phyloP scores from a whole-genome alignment of 1,140 invertebrate genomes.

The Heterodera schachtii region DNA sequence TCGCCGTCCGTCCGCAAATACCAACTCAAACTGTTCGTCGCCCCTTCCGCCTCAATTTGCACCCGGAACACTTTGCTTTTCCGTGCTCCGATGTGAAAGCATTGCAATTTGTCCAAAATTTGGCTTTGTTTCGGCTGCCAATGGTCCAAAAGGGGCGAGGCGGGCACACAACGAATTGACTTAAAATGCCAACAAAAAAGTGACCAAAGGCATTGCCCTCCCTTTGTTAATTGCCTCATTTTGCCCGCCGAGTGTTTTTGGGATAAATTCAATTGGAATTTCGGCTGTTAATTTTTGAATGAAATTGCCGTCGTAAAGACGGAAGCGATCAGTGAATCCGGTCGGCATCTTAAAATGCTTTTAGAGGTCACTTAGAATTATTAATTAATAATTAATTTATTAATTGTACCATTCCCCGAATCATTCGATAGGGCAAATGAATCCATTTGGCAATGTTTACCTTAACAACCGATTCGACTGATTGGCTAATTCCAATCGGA shows the following conservation, averaged over 20 bases:
- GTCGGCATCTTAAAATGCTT: slow-evolving; percentile 51
- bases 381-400: not conserved
- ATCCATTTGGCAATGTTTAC: slow-evolving; percentile 65
- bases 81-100: slow-evolving; percentile 51
- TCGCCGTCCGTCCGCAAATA: slow-evolving; percentile 64
- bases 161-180: slow-evolving; percentile 58
- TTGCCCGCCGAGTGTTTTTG: slow-evolving; percentile 54
- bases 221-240: slow-evolving; percentile 44
- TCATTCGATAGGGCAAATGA: slow-evolving; percentile 57
- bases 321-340: slow-evolving; percentile 63
- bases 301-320: slow-evolving; percentile 62
- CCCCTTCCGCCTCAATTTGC: slow-evolving; percentile 37
- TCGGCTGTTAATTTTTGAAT: slow-evolving; percentile 51
- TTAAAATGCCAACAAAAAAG: slow-evolving; percentile 28
- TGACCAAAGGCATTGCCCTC: not conserved
- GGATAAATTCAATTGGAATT: slow-evolving; percentile 59
- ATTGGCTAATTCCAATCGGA: not conserved
- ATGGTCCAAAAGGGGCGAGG: slow-evolving; percentile 44
- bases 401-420: slow-evolving; percentile 45
- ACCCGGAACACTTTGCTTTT: slow-evolving; percentile 52
- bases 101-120: slow-evolving; percentile 50
- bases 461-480: not conserved
- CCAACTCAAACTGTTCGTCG: slow-evolving; percentile 54
- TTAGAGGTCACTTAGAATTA: not conserved
- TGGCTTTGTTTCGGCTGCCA: slow-evolving; percentile 50